Percentiles rank a stretch among this genome's conserved stretches.
These are phyloP conservation scores for Drosophila demipolita DNA, from an alignment of 2,888 invertebrate genomes.

Conservation along the genomic window DNA sequence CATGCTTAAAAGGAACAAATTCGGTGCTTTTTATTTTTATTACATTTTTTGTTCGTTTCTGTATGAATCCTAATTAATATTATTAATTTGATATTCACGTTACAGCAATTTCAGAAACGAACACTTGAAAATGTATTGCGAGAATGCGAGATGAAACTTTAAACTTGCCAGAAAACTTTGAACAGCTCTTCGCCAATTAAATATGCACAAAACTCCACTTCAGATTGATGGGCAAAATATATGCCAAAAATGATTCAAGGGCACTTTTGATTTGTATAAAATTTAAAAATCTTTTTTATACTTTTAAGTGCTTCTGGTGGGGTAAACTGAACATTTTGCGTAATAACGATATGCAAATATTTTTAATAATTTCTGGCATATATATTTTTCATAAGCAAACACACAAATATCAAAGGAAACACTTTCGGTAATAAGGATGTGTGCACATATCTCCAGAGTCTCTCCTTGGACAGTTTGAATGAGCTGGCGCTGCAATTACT, in stretches of 20 bases:
- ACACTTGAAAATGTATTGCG: neutral
- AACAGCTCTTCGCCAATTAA: neutral
- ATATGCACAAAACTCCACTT: neutral
- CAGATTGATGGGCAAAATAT: neutral
- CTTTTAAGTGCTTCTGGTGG: neutral
- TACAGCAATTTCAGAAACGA: neutral
- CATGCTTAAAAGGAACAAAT: neutral
- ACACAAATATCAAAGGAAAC: neutral
- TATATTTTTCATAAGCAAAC: neutral
- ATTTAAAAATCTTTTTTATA: neutral
- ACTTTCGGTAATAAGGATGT: constrained; percentile 17
- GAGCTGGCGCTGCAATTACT: constrained; percentile 14
- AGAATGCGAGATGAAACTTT: neutral
- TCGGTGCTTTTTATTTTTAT: neutral
- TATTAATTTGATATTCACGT: neutral
- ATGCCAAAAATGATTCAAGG: neutral
- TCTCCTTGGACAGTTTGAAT: constrained; percentile 9
- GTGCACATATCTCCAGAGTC: constrained; percentile 21
- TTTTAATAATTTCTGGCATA: neutral
- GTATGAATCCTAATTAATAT: neutral
- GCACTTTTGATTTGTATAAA: neutral
- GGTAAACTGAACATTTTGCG: neutral
- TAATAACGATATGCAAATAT: neutral
- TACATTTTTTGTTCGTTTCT: neutral
- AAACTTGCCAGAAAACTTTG: neutral